Evolutionary conservation across 2,888 invertebrate species (phyloP), one percentile per base, ranked within the genome.

Genomic region (Harmothoe impar): DNA sequence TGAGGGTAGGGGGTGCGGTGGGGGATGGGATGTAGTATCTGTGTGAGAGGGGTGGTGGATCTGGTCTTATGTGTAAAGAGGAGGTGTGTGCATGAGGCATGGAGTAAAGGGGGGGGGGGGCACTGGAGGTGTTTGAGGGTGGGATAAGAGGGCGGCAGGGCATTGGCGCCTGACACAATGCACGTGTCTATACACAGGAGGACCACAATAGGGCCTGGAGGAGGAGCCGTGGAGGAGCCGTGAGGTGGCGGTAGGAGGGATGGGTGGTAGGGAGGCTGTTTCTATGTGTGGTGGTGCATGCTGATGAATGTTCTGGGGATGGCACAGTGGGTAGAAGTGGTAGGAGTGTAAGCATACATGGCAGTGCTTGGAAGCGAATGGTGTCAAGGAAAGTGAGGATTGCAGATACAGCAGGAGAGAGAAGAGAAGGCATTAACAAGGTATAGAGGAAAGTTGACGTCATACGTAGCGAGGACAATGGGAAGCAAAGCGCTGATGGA

Each of bases 131-230:
- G 25, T 25, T 72, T 72, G 72, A 15, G 31, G 72, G 29, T 72
- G 31, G 15, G 25, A 25, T 72, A 29, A 43, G 5, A 72, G 15
- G 72, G 23, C 72, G 25, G 72, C 72, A 25, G 72, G 62, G 62
- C 31, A 25, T 72, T 23, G 62, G n/a, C 62, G 72, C 25, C 72
- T 72, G 72, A 23, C 72, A 72, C 72, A 72, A 72, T 72, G 31
- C 15, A 29, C 15, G 68, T 15, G 17, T n/a, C 68, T 68, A 68
- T 68, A 68, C n/a, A 68, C 43, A 43, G 29, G 29, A 15, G 23
- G n/a, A n/a, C 62, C 62, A 62, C 62, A 62, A 62, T 62, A 62
- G 62, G 23, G 7, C 62, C n/a, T n/a, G 62, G 62, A 72, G 72
- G 29, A 15, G 72, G 3, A 72, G 29, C 29, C 25, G 72, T n/a